A percentile compares a stretch with the other conserved stretches of the same genome.
Conservation (phyloP, 2,113 vertebrate species). For the Nycticebus coucang region DNA sequence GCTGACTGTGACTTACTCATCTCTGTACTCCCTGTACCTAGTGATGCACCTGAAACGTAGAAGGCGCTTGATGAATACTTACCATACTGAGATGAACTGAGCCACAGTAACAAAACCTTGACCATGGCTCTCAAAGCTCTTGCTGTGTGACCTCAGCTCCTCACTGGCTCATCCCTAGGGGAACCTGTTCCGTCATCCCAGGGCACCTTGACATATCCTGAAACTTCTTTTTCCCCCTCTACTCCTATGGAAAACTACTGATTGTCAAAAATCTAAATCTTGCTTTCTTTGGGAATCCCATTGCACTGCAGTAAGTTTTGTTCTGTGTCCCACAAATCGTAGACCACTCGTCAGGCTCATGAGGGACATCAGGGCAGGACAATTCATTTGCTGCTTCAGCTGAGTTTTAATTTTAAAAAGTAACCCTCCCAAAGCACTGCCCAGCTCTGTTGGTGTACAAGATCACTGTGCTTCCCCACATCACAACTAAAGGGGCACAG, state of each 20-base stretch:
- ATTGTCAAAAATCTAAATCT: background rate
- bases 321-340: background rate
- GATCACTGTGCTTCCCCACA: background rate
- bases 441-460: background rate
- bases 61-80: background rate
- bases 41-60: background rate
- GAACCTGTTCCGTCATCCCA: background rate
- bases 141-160: background rate
- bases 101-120: background rate
- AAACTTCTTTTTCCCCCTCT: background rate
- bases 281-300: slow-evolving; percentile 4
- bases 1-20: background rate
- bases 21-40: background rate
- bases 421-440: background rate
- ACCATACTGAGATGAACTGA: background rate
- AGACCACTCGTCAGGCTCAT: background rate
- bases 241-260: background rate
- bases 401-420: background rate
- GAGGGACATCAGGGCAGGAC: background rate
- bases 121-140: background rate
- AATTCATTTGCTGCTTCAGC: background rate
- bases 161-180: background rate
- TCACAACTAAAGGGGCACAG: background rate
- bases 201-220: background rate
- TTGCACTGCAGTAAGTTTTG: background rate